Evolutionary conservation across 2,113 vertebrate genomes (phyloP), one percentile per base, ranked within the genome.

Genomic region (Progne subis): DNA sequence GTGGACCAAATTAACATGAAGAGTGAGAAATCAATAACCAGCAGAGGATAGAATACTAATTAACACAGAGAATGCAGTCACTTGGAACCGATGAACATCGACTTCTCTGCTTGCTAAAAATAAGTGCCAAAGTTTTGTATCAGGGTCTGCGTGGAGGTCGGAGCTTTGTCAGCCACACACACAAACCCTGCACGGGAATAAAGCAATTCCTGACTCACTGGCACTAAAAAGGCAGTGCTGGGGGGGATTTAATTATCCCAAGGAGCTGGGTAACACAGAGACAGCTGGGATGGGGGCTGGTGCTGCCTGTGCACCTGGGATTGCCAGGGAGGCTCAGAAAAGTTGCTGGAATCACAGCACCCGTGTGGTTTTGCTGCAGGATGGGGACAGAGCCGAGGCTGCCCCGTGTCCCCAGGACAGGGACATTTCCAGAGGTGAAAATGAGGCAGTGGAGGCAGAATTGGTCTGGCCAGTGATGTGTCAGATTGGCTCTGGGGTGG

Each of bases 401-500:
- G 37, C 18, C 50, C 25, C 9, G 1, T 39, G 32, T n/a, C 68
- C 2, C 2, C 1, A 16, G 43, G 47, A 61, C 28, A 79, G 11
- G 39, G 1, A 24, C 37, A 44, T 44, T 23, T 12, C 20, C 31
- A 23, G 50, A 6, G 29, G 7, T 3, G 56, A 21, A 23, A 12
- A 9, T 14, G 67, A 56, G 60, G 60, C 55, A 19, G 19, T 26
- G 68, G 31, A 49, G 23, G 34, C 64, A 69, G 29, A 23, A 17
- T 2, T 17, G 28, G 1, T 31, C 1, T 26, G 63, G 19, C 23
- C 23, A 25, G 2, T 3, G 9, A 12, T 19, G 32, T 53, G 25
- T 20, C 25, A 65, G 60, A 16, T 60, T 23, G 41, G 56, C 37
- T 80, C 49, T n/a, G 29, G 16, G 32, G 9, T 70, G 56, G 67